These are phyloP conservation scores for Oscheius sp. DNA, from an alignment of 2,888 invertebrate genomes.

Conservation along the genomic window DNA sequence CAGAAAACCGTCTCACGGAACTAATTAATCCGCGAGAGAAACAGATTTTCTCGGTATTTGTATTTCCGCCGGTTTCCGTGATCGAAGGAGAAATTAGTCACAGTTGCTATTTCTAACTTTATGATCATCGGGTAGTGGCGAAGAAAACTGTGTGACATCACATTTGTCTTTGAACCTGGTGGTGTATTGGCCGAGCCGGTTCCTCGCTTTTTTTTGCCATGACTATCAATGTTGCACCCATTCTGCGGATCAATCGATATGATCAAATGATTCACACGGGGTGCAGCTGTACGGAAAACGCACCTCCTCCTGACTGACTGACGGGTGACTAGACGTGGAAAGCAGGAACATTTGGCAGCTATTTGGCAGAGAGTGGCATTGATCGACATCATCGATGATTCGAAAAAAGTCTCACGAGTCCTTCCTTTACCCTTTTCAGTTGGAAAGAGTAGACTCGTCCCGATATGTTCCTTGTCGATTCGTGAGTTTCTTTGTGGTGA, in stretches of 20 bases:
- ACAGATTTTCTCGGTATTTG: background rate
- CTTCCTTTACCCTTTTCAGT: too few relatives aligned
- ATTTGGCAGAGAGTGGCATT: too few relatives aligned
- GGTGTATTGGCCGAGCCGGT: background rate
- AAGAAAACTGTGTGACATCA: conserved; percentile 4
- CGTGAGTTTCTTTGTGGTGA: too few relatives aligned
- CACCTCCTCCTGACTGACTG: background rate
- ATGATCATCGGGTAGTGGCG: background rate
- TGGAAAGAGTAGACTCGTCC: too few relatives aligned
- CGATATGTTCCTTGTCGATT: too few relatives aligned
- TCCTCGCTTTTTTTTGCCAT: background rate
- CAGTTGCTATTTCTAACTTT: too few relatives aligned
- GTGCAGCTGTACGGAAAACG: conserved; percentile 15
- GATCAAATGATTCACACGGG: conserved; percentile 14
- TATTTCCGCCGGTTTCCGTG: background rate
- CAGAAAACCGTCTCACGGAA: background rate
- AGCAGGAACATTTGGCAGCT: too few relatives aligned
- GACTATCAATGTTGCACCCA: background rate
- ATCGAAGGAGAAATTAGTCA: too few relatives aligned
- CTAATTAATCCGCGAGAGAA: conserved; percentile 4
- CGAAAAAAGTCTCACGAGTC: too few relatives aligned
- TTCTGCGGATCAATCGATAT: background rate
- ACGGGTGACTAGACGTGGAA: too few relatives aligned
- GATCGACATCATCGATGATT: too few relatives aligned
- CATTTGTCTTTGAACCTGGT: conserved; percentile 13